Conservation (phyloP, 2,113 vertebrate species). For the Aptenodytes patagonicus region DNA sequence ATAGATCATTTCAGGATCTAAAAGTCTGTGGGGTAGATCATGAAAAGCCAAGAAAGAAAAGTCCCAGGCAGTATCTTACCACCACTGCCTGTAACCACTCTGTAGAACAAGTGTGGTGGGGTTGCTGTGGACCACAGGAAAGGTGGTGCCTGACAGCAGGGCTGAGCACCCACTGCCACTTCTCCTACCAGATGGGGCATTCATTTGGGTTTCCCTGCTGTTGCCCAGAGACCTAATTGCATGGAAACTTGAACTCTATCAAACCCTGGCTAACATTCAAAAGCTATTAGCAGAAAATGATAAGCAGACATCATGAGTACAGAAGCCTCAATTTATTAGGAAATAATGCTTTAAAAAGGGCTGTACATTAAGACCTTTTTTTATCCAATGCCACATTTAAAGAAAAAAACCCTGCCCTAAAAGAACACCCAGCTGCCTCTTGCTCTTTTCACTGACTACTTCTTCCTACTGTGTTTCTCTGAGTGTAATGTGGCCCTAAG, state of each 20-base stretch:
- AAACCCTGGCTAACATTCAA: background rate
- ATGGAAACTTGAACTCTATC: background rate
- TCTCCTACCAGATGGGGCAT: background rate
- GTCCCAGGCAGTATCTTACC: background rate
- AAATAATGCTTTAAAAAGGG: background rate
- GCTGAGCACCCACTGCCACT: background rate
- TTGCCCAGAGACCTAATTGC: background rate
- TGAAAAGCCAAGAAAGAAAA: background rate
- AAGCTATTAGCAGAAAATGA: background rate
- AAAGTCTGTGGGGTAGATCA: background rate
- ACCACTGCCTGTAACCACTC: too few species aligned
- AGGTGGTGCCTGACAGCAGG: background rate
- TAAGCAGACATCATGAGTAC: background rate
- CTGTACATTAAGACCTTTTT: background rate
- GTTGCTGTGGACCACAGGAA: background rate
- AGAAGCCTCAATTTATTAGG: background rate
- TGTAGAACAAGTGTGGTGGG: background rate
- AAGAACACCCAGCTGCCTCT: background rate
- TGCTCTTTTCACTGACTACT: background rate
- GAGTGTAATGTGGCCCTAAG: background rate
- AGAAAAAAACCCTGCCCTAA: background rate
- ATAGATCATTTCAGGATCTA: background rate
- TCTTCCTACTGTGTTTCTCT: background rate
- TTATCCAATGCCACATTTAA: background rate
- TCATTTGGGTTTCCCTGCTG: background rate